Base-by-base conservation (phyloP, 1,140 invertebrate species). In the Chironomus striatipennis region DNA sequence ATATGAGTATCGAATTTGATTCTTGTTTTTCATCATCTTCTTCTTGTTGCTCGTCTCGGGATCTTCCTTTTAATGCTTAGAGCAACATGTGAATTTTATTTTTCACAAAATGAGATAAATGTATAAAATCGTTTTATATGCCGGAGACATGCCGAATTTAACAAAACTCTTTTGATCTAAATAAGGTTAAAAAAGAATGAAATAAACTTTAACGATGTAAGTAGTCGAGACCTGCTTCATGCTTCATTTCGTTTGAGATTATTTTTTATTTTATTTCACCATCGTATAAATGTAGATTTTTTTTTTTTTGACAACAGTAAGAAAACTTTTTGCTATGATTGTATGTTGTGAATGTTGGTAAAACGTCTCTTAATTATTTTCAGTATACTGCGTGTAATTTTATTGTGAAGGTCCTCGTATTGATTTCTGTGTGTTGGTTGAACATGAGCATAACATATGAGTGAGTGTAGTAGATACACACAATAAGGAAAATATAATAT, bases 1-100 rank as follows among this genome's bases (percentile, higher is more conserved):
- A 57, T 57, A 57, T 57, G 47, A 57, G 47, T 57, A n/a, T 57
- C n/a, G 47, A 57, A 57, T 57, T 57, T 57, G 47, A 57, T 57
- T 57, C 15, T 57, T n/a, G n/a, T 57, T 57, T 57, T n/a, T 47
- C 47, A 12, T n/a, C n/a, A 1, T 12, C 47, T 57, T 57, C 24
- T 34, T 34, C 1, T 2, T 34, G 5, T n/a, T 34, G 24, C 24
- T 34, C 24, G n/a, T n/a, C n/a, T n/a, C n/a, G n/a, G 24, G 24
- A 34, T 34, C 2, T 34, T 34, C 24, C 24, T 15, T 47, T 57
- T 4, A 57, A 57, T n/a, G 47, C 47, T 57, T n/a, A n/a, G n/a
- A 57, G 47, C 47, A 57, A 57, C 47, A 57, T 57, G 47, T 57
- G 47, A 57, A 57, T 57, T 57, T 57, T 57, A 57, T 57, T 57